Evolutionary conservation across 2,113 vertebrate genomes (phyloP), one percentile per base, ranked within the genome.

Genomic region (Chaetodon trifascialis): DNA sequence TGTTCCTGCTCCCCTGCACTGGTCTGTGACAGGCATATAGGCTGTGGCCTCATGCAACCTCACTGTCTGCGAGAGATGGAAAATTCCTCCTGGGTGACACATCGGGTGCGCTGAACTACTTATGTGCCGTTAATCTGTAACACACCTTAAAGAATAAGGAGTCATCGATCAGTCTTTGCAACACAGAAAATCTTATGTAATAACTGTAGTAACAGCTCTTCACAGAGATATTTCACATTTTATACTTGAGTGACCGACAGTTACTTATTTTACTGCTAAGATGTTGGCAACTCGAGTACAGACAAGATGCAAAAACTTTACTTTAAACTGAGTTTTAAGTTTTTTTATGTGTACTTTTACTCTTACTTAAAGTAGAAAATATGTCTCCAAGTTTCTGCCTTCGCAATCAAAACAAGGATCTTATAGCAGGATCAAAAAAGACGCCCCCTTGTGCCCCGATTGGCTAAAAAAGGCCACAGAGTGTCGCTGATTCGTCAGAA

Each of bases 401-500:
- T 12, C 36, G 15, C n/a, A 64, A 3, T 34, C 1, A 54, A 70
- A 86, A 79, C 71, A 73, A 82, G 38, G 11, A 54, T 52, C 46
- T 38, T 14, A 14, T 17, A 30, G 69, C 79, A 44, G 36, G 30
- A n/a, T 14, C 15, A 65, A 76, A 77, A 56, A 72, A 52, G 0
- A 34, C 16, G 1, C 17, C 0, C 36, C 7, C 49, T 17, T 25
- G 6, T 4, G 12, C 6, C 2, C 25, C 16, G 30, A 87, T 91
- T 81, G 89, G 87, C 12, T 46, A 4, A 34, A 25, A 30, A 4
- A 0, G 3, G 25, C 0, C 55, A 4, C 0, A 16, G 40, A 0
- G 1, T 0, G 76, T 16, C 69, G 54, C 49, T 68, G 73, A 94
- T 95, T 95, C 58, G 93, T 46, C 73, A 51, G 80, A 73, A 83